Evolutionary conservation across 2,888 invertebrate genomes (phyloP).

Genomic region (Hypselothyrea guttata): DNA sequence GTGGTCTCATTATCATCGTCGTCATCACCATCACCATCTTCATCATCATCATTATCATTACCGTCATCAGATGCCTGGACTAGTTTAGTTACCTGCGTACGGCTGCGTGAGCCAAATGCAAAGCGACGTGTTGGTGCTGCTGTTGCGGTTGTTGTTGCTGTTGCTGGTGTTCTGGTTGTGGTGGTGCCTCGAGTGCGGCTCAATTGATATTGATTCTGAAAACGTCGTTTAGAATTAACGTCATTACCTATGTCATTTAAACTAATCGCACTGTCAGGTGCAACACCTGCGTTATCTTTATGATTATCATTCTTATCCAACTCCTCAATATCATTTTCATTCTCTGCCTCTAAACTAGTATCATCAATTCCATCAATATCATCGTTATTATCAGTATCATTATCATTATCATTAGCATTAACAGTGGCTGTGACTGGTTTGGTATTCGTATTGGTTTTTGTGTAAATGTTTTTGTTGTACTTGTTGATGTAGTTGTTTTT

Average conservation of each 20-base stretch:
- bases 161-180: slow-evolving; percentile 34
- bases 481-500: slow-evolving; percentile 20
- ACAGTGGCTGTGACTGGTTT: slow-evolving; percentile 46
- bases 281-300: slow-evolving; percentile 41
- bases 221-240: slow-evolving; percentile 82
- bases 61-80: slow-evolving; percentile 38
- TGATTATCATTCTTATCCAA: slow-evolving; percentile 33
- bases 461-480: slow-evolving; percentile 29
- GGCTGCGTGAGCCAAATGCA: slow-evolving; percentile 41
- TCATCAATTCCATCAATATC: slow-evolving; percentile 40
- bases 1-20: slow-evolving; percentile 26
- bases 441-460: slow-evolving; percentile 25
- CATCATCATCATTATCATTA: slow-evolving; percentile 37
- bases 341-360: slow-evolving; percentile 39
- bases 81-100: slow-evolving; percentile 68
- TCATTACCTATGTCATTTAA: slow-evolving; percentile 70
- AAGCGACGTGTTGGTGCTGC: slow-evolving; percentile 30
- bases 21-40: slow-evolving; percentile 39
- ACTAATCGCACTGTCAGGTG: slow-evolving; percentile 36
- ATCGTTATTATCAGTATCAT: slow-evolving; percentile 29
- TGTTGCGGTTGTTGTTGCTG: slow-evolving; percentile 29
- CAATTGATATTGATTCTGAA: slow-evolving; percentile 81
- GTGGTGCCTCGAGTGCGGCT: slow-evolving; percentile 72
- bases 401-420: slow-evolving; percentile 40
- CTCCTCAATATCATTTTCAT: slow-evolving; percentile 37